A percentile compares a stretch with the other conserved stretches of the same genome.
These are phyloP conservation scores for Endotricha flammealis DNA, from an alignment of 2,888 invertebrate genomes.

Conservation along the genomic window DNA sequence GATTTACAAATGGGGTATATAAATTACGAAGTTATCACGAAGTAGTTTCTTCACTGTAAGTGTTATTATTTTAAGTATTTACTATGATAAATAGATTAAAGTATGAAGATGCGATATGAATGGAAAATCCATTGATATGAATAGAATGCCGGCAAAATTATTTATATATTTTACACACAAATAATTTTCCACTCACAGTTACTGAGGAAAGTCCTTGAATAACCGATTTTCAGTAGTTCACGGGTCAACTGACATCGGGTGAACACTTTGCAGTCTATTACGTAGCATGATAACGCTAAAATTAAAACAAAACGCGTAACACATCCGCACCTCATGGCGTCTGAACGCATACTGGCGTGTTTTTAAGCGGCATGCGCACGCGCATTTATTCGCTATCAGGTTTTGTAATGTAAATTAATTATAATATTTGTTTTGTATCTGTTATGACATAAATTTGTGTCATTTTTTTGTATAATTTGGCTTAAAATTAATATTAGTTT, in stretches of 20 bases:
- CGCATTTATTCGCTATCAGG: constrained; percentile 41
- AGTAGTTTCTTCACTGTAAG: too few relatives aligned
- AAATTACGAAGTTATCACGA: too few relatives aligned
- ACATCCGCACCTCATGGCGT: constrained; percentile 49
- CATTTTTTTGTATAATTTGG: too few relatives aligned
- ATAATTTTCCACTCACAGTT: constrained; percentile 79
- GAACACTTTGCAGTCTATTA: constrained; percentile 73
- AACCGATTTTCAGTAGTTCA: constrained; percentile 80
- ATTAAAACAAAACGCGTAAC: constrained; percentile 29
- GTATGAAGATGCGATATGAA: too few relatives aligned
- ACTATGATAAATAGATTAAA: too few relatives aligned
- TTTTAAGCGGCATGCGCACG: constrained; percentile 31
- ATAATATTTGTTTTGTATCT: not conserved
- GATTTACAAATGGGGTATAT: too few relatives aligned
- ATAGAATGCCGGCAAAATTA: not conserved
- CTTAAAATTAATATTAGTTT: too few relatives aligned
- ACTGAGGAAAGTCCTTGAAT: constrained; percentile 82
- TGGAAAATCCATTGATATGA: too few relatives aligned
- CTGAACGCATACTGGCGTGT: constrained; percentile 40
- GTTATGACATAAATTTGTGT: too few relatives aligned
- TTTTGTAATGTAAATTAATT: constrained; percentile 23
- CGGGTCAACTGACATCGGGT: constrained; percentile 83
- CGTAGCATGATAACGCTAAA: constrained; percentile 35
- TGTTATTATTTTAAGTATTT: too few relatives aligned
- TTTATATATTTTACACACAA: not conserved